phyloP scores from a whole-genome alignment of 1,140 invertebrate genomes.

The Branchinecta lindahli region DNA sequence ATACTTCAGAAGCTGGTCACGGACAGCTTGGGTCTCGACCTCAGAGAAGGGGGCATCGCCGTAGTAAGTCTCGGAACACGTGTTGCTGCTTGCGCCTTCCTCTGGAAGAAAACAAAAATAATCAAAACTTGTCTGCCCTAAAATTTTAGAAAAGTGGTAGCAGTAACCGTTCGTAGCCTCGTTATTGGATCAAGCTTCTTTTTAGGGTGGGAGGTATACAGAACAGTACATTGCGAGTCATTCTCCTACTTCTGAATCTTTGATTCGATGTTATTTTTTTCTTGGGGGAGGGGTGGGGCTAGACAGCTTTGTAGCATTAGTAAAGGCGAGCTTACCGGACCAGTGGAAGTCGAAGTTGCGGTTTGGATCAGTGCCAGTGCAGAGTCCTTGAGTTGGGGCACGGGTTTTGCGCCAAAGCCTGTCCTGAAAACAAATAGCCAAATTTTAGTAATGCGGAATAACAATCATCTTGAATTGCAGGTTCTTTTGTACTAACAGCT shows the following conservation, averaged over 20 bases:
- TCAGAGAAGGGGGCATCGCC: conserved; percentile 76
- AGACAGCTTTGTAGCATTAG: too few relatives aligned
- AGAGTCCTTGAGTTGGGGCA: conserved; percentile 10
- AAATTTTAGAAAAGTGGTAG: too few relatives aligned
- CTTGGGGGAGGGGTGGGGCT: too few relatives aligned
- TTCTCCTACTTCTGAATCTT: too few relatives aligned
- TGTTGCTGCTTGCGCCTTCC: conserved; percentile 63
- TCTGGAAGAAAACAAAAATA: conserved; percentile 23
- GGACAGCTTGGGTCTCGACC: conserved; percentile 63
- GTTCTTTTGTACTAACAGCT: too few relatives aligned
- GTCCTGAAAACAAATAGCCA: not conserved
- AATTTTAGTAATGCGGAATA: not conserved
- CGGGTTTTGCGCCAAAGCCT: conserved; percentile 18
- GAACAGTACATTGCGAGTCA: too few relatives aligned
- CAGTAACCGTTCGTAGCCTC: too few relatives aligned
- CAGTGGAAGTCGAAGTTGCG: conserved; percentile 40
- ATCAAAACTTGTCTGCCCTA: not conserved
- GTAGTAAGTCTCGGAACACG: conserved; percentile 76
- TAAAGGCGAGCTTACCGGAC: conserved; percentile 32
- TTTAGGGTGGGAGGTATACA: too few relatives aligned
- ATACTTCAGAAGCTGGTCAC: conserved; percentile 32
- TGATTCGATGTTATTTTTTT: too few relatives aligned
- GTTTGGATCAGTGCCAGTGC: conserved; percentile 18
- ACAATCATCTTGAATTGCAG: not conserved
- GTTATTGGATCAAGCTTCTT: too few relatives aligned